Conservation (phyloP, 2,113 vertebrate genomes). For the Mixornis gularis region DNA sequence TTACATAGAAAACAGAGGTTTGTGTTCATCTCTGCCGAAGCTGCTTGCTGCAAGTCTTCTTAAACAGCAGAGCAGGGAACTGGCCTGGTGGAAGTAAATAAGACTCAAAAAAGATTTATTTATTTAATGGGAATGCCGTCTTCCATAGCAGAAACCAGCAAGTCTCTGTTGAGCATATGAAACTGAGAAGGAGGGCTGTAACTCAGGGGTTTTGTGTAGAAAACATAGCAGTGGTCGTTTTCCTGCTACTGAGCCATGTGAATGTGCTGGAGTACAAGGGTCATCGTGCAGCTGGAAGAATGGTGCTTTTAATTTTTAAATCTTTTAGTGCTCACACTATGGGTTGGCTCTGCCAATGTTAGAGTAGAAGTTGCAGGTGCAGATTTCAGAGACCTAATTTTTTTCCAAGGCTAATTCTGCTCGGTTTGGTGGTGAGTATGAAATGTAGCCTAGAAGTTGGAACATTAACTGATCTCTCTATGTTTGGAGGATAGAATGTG, state of each 20-base stretch:
- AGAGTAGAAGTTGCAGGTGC: neutral
- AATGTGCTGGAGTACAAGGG: neutral
- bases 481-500: neutral
- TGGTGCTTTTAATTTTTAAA: neutral
- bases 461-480: neutral
- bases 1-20: neutral
- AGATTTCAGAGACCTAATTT: neutral
- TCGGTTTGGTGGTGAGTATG: neutral
- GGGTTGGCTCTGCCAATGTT: neutral
- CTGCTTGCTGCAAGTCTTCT: neutral
- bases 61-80: neutral
- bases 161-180: neutral
- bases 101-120: neutral
- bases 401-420: neutral
- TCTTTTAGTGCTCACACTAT: neutral
- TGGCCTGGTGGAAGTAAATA: neutral
- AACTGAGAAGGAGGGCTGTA: neutral
- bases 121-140: neutral
- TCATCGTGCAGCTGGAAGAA: neutral
- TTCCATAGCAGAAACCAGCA: constrained; percentile 4
- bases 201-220: neutral
- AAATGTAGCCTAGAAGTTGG: neutral
- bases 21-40: neutral
- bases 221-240: neutral
- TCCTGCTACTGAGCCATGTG: neutral